Evolutionary conservation across 92 coral and sea anemone genomes (phyloP).

Genomic region (Heteractis magnifica): DNA sequence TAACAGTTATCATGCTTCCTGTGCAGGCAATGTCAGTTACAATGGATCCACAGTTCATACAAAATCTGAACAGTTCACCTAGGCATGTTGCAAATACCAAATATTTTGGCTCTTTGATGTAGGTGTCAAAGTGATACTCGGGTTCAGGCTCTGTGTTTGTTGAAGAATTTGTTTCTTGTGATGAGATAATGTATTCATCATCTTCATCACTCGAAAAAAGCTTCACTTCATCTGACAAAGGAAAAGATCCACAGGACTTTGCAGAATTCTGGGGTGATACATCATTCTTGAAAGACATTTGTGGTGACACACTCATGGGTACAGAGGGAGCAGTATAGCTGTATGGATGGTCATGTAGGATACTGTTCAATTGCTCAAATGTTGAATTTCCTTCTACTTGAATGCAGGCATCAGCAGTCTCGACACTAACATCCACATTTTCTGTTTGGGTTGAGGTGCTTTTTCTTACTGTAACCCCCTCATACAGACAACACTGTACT

Average conservation of each 20-base stretch:
- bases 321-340: not conserved
- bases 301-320: constrained; percentile 1
- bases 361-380: not conserved
- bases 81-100: not conserved
- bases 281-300: not conserved
- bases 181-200: not conserved
- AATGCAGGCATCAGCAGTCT: not conserved
- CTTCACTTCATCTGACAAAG: constrained; percentile 1
- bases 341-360: not conserved
- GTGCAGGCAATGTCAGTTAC: too few species aligned
- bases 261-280: not conserved
- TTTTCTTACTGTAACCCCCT: not conserved
- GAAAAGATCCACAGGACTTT: not conserved
- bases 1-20: too few species aligned
- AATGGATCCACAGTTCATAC: not conserved
- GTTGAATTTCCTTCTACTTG: not conserved
- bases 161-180: not conserved
- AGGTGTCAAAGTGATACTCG: not conserved
- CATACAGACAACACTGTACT: not conserved
- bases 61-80: not conserved
- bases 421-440: not conserved
- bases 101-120: not conserved
- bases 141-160: not conserved
- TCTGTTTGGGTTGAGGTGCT: constrained; percentile 3
- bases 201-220: constrained; percentile 4